Percentiles rank a stretch among this genome's conserved stretches.
Evolutionary conservation across 2,888 invertebrate genomes (phyloP).

Genomic region (Ceraclea dissimilis): DNA sequence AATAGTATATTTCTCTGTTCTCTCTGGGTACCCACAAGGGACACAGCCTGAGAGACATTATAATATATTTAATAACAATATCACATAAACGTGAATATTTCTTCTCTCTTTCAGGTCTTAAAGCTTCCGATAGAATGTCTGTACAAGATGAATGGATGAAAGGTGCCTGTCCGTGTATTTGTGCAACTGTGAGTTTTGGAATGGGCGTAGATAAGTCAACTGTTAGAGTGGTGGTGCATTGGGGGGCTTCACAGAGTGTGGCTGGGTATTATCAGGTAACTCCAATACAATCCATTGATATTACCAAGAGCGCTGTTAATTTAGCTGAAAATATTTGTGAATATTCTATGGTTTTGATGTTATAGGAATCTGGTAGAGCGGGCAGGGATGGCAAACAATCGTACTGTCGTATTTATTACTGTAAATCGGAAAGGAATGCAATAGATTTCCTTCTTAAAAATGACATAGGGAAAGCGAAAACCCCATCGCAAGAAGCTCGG

Average conservation of each 20-base stretch:
- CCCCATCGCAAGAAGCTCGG: constrained; percentile 48
- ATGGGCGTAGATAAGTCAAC: constrained; percentile 98
- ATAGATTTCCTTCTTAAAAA: constrained; percentile 71
- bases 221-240: constrained; percentile 94
- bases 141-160: constrained; percentile 90
- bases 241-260: constrained; percentile 92
- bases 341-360: too few relatives aligned
- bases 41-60: too few relatives aligned
- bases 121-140: constrained; percentile 60
- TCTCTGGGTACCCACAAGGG: too few relatives aligned
- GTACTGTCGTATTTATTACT: constrained; percentile 88
- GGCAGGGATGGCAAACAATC: constrained; percentile 90
- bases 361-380: constrained; percentile 89
- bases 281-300: neutral
- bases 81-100: too few relatives aligned
- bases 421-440: constrained; percentile 69
- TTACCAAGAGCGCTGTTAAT: neutral
- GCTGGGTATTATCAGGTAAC: constrained; percentile 81
- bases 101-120: constrained; percentile 58
- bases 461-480: constrained; percentile 57
- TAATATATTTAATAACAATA: too few relatives aligned
- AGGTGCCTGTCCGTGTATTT: constrained; percentile 83
- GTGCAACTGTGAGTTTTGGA: constrained; percentile 96
- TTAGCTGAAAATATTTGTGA: neutral
- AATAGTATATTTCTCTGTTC: too few relatives aligned